Evolutionary conservation across 2,888 invertebrate species (phyloP), one percentile per base, ranked within the genome.

Genomic region (Metalampra italica): DNA sequence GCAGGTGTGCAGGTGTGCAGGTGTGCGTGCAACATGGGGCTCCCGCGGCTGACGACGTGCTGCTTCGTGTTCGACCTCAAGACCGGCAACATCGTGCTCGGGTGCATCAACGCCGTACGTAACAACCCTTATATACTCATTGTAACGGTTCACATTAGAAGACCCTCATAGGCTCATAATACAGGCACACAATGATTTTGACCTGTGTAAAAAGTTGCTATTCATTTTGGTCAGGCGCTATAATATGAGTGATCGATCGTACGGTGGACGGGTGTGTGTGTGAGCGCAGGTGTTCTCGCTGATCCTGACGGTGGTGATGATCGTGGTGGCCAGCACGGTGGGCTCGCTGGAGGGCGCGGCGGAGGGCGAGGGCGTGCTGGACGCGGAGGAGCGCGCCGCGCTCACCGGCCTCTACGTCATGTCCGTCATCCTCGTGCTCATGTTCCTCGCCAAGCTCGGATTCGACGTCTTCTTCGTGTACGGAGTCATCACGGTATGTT

Each of bases 381-480:
- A 78, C 30, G 50, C 73, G 0, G 77, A 82, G 32, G 54, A 59
- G 29, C 69, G 78, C 41, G 88, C 87, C 0, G 74, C 67, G 0
- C 52, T 74, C 14, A 78, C 82, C 0, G 87, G 84, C 0, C 54
- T 80, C 0, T 84, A 80, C 49, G 86, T 69, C 13, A 80, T 87
- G 79, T 70, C 72, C 41, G 75, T 89, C 40, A 84, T 87, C 9
- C 63, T 88, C 5, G 70, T 75, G 0, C 45, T 86, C 8, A 78
- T 89, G 84, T 85, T 80, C 59, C 60, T 84, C 0, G 66, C 68
- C 15, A 87, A 87, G 59, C 78, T 88, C 54, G 41, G 67, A 8
- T 82, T 82, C n/a, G 88, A 88, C 46, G 12, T 82, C 0, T 7
- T 68, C 11, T 87, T 86, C 57, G 59, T 88, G 0, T 85, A 79